Percentiles rank a stretch among this genome's conserved stretches.
phyloP scores from a whole-genome alignment of 2,888 invertebrate species.

The Conchocele bisecta region DNA sequence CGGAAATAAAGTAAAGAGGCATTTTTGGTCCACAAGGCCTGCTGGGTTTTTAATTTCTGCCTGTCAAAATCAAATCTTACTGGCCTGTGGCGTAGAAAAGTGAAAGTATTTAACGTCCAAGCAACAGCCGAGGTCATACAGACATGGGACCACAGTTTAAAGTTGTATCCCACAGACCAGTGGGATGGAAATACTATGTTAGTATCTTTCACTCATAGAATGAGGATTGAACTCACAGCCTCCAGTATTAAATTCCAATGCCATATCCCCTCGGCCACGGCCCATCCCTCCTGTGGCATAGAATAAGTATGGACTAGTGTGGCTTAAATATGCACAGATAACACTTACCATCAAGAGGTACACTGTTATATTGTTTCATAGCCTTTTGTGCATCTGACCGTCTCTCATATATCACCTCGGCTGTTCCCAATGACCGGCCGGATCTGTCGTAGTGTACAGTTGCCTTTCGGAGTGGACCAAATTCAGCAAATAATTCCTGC shows the following conservation, averaged over 20 bases:
- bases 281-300: too few species aligned
- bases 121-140: too few species aligned
- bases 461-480: constrained; percentile 96
- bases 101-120: too few species aligned
- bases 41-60: neutral
- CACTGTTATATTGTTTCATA: constrained; percentile 98
- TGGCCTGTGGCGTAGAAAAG: neutral
- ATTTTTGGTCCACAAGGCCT: too few species aligned
- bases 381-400: constrained; percentile 93
- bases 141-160: too few species aligned
- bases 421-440: constrained; percentile 97
- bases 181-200: too few species aligned
- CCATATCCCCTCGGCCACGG: too few species aligned
- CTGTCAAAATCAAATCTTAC: neutral
- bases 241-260: too few species aligned
- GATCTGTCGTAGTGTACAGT: constrained; percentile 98
- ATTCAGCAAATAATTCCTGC: constrained; percentile 97
- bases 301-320: neutral
- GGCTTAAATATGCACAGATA: neutral
- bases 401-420: constrained; percentile 97
- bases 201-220: too few species aligned
- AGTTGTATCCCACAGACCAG: too few species aligned
- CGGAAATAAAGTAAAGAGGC: too few species aligned
- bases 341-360: constrained; percentile 93
- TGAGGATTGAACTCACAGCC: too few species aligned